These are phyloP conservation scores for Alsophila aescularia DNA, from an alignment of 2,888 invertebrate species.

Conservation along the genomic window DNA sequence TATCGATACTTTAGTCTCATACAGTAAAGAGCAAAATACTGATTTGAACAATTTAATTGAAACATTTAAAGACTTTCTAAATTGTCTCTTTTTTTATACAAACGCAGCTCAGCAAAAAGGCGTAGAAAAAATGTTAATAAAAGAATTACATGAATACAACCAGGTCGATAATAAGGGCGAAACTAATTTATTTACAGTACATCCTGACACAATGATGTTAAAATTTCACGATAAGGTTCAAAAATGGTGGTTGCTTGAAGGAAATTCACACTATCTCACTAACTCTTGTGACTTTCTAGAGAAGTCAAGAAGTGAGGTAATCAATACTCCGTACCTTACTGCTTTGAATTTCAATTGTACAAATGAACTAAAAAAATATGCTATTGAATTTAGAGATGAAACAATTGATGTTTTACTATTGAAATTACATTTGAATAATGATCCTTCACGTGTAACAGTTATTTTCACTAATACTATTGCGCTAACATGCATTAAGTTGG, in stretches of 20 bases:
- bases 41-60: neutral
- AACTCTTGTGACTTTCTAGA: conserved; percentile 43
- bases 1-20: neutral
- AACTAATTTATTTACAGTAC: conserved; percentile 39
- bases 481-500: conserved; percentile 3
- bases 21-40: conserved; percentile 1
- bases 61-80: conserved; percentile 38
- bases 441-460: neutral
- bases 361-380: conserved; percentile 43
- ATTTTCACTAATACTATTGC: neutral
- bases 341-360: conserved; percentile 45
- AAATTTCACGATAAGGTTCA: conserved; percentile 52
- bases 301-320: conserved; percentile 45
- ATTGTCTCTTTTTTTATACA: conserved; percentile 51
- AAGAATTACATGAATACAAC: conserved; percentile 41
- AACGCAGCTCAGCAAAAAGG: conserved; percentile 49
- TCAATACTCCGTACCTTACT: conserved; percentile 46
- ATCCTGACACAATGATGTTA: conserved; percentile 51
- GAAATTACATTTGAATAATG: neutral
- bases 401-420: too few relatives aligned
- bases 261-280: conserved; percentile 43
- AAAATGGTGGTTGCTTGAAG: conserved; percentile 51
- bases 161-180: conserved; percentile 37
- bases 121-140: conserved; percentile 46
- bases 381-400: conserved; percentile 36